Evolutionary conservation across 2,113 vertebrate species (phyloP).

Genomic region (Capreolus pygargus): DNA sequence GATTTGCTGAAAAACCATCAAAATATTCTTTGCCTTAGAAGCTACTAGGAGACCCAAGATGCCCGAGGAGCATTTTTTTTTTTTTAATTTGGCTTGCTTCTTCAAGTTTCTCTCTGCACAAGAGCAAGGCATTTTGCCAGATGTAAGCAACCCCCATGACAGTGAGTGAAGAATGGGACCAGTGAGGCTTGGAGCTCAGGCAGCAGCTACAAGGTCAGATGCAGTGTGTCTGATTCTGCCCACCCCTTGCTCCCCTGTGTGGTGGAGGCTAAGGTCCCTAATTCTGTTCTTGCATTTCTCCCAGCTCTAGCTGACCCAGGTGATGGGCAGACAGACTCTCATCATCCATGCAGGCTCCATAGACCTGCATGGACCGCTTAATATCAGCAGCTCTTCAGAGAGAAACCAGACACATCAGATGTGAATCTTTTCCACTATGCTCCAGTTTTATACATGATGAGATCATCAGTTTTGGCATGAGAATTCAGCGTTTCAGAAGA

Average conservation of each 20-base stretch:
- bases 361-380: too few species aligned
- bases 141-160: not conserved
- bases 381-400: not conserved
- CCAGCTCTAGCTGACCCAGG: not conserved
- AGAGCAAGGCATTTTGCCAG: not conserved
- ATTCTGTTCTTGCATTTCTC: not conserved
- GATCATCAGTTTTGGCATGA: not conserved
- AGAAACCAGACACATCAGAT: not conserved
- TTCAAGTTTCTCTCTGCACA: not conserved
- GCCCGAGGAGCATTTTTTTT: not conserved
- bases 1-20: not conserved
- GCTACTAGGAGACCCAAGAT: not conserved
- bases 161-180: not conserved
- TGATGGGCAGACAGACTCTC: not conserved
- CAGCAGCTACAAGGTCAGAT: not conserved
- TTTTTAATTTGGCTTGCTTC: not conserved
- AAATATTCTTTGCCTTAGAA: not conserved
- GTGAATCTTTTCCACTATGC: not conserved
- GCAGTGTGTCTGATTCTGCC: not conserved
- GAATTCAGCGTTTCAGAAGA: not conserved
- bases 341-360: fast-evolving
- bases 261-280: not conserved
- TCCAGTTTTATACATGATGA: not conserved
- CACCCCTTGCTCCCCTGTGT: not conserved
- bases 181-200: too few species aligned